Evolutionary conservation across 2,888 invertebrate species (phyloP).

Genomic region (Byasa hedistus): DNA sequence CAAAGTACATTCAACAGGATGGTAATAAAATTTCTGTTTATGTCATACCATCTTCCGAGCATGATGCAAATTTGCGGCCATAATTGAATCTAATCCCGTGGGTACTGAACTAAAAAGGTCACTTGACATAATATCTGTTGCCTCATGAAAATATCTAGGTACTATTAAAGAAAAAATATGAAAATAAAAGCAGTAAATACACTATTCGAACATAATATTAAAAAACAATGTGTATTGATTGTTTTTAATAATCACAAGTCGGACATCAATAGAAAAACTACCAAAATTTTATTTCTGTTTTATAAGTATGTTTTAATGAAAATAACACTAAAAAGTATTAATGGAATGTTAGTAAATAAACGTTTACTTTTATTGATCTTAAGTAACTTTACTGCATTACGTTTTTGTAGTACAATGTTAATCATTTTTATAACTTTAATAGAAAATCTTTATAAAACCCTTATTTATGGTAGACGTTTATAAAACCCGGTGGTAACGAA

Average conservation of each 20-base stretch:
- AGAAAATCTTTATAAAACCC: no score
- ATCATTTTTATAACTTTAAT: no score
- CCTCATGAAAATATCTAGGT: neutral
- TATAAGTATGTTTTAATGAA: no score
- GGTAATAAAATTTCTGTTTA: neutral
- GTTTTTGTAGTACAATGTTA: no score
- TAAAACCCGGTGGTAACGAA: no score
- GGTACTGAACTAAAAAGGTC: constrained; percentile 1
- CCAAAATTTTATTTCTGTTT: no score
- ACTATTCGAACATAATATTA: neutral
- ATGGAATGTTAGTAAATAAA: neutral
- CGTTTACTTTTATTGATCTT: no score
- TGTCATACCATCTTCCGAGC: neutral
- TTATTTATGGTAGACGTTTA: no score
- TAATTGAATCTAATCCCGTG: constrained; percentile 3
- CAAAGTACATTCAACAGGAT: neutral
- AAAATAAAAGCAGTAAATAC: neutral
- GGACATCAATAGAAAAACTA: no score
- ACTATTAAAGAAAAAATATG: neutral
- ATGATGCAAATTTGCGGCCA: constrained; percentile 3
- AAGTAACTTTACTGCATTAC: no score
- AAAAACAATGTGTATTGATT: neutral
- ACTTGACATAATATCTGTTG: neutral
- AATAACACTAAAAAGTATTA: no score
- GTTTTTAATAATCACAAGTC: no score